Evolutionary conservation across 2,113 vertebrate species (phyloP).

Genomic region (Gymnogyps californianus): DNA sequence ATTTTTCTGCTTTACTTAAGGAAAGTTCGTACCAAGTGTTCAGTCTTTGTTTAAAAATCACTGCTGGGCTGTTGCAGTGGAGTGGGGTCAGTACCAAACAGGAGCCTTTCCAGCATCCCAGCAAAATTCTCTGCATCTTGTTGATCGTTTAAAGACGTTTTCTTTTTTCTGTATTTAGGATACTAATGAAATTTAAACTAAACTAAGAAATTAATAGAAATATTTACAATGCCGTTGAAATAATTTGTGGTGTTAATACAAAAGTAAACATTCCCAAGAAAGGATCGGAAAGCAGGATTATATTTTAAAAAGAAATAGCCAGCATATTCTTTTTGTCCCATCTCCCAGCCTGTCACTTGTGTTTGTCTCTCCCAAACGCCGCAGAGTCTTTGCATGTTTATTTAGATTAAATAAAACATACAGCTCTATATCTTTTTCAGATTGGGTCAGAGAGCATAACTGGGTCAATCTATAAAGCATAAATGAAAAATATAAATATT

Average conservation of each 20-base stretch:
- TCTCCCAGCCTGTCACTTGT: not conserved
- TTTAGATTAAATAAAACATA: constrained; percentile 18
- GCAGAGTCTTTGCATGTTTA: not conserved
- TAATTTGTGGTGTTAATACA: not conserved
- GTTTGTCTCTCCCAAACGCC: constrained; percentile 16
- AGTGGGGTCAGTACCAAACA: not conserved
- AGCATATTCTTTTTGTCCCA: not conserved
- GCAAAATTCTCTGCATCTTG: not conserved
- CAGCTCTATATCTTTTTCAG: not conserved
- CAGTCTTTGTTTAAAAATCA: not conserved
- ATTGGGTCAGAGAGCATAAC: not conserved
- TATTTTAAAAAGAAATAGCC: not conserved
- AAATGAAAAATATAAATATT: constrained; percentile 53
- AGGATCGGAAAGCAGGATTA: not conserved
- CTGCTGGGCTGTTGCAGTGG: not conserved
- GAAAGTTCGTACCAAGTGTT: not conserved
- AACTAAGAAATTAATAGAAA: constrained; percentile 1
- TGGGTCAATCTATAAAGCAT: not conserved
- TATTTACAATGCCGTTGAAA: not conserved
- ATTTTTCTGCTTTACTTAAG: not conserved
- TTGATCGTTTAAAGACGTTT: not conserved
- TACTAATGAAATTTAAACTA: not conserved
- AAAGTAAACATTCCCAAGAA: constrained; percentile 4
- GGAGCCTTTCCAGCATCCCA: not conserved
- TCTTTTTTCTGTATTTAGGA: not conserved